Conservation (phyloP, 2,797 vertebrate genomes). For the Sebastes iracundus region DNA sequence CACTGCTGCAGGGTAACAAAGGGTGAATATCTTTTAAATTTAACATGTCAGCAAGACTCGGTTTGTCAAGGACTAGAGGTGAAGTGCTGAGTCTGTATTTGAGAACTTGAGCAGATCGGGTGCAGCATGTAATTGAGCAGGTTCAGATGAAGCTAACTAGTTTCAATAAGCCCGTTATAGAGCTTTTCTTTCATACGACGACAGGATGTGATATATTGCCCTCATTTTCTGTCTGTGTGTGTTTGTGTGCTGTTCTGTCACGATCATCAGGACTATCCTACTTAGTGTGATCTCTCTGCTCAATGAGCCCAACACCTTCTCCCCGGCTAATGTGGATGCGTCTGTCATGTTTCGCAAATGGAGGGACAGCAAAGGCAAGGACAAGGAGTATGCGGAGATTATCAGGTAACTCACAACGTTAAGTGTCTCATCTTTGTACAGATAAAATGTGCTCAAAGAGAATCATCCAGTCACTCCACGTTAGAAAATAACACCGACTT, state of each 20-base stretch:
- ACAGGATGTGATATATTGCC: not conserved
- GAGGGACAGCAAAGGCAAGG: slow-evolving; percentile 99
- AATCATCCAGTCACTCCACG: not conserved
- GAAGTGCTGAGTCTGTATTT: slow-evolving; percentile 53
- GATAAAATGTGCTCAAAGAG: too few relatives aligned
- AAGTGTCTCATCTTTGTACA: not conserved
- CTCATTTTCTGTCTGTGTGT: slow-evolving; percentile 19
- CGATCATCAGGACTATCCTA: slow-evolving; percentile 92
- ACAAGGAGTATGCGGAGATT: slow-evolving; percentile 98
- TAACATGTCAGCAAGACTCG: slow-evolving; percentile 29
- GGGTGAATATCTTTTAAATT: slow-evolving; percentile 20
- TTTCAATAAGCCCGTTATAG: not conserved
- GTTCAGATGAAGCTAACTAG: not conserved
- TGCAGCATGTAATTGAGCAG: slow-evolving; percentile 36
- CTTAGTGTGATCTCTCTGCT: slow-evolving; percentile 98
- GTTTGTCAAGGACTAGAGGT: not conserved
- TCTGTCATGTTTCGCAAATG: slow-evolving; percentile 99
- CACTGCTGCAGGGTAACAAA: slow-evolving; percentile 1
- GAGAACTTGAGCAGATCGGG: slow-evolving; percentile 29
- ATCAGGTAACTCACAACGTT: slow-evolving; percentile 85
- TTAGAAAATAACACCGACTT: not conserved
- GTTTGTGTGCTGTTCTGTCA: slow-evolving; percentile 16
- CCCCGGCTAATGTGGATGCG: slow-evolving; percentile 96
- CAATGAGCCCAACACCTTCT: slow-evolving; percentile 99
- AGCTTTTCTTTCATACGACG: not conserved